These are phyloP conservation scores for Salticus scenicus DNA, from an alignment of 2,888 invertebrate species.

Conservation along the genomic window DNA sequence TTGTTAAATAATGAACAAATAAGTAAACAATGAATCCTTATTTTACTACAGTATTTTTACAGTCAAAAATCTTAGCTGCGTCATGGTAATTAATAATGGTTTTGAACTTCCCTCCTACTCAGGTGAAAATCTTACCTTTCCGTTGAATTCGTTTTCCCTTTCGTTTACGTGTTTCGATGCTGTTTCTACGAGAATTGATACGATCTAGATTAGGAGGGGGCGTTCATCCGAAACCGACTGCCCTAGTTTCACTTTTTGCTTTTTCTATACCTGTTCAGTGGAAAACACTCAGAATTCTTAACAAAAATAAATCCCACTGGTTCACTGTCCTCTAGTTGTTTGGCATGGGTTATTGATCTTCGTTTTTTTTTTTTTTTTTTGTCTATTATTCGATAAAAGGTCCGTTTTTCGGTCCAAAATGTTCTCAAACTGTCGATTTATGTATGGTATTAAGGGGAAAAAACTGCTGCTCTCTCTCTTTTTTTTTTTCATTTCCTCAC, in stretches of 20 bases:
- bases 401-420: not conserved
- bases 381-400: not conserved
- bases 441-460: not conserved
- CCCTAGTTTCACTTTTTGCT: conserved; percentile 23
- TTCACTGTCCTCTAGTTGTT: conserved; percentile 22
- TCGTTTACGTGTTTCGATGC: not conserved
- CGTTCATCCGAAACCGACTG: conserved; percentile 53
- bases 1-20: no score
- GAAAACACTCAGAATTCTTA: conserved; percentile 14
- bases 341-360: conserved; percentile 20
- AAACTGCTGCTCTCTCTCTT: not conserved
- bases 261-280: not conserved
- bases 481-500: not conserved
- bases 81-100: no score
- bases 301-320: conserved; percentile 29
- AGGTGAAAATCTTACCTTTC: no score
- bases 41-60: no score
- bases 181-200: not conserved
- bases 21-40: no score
- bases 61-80: no score
- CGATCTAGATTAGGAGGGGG: conserved; percentile 42
- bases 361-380: not conserved
- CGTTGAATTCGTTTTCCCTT: no score
- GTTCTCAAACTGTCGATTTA: not conserved
- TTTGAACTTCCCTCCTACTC: no score